Conservation (phyloP, 2,113 vertebrate genomes). For the Ceyx margarethae region DNA sequence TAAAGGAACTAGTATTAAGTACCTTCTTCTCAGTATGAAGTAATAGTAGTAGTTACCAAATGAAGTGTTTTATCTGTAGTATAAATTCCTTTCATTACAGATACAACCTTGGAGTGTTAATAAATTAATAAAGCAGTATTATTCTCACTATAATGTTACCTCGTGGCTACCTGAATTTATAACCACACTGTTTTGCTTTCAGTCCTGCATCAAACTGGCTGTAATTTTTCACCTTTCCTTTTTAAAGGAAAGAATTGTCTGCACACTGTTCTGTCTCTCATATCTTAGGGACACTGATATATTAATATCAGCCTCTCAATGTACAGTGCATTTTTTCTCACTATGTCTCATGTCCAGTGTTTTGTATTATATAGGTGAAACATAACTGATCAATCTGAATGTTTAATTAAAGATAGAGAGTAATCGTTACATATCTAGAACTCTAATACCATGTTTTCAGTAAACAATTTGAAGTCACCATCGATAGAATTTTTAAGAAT, state of each 20-base stretch:
- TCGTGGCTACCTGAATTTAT: background rate
- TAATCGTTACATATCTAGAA: background rate
- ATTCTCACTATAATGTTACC: background rate
- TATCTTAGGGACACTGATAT: background rate
- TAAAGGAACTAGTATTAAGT: background rate
- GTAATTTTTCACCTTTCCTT: background rate
- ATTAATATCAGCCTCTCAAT: background rate
- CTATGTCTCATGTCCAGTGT: background rate
- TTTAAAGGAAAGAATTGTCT: background rate
- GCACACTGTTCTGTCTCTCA: background rate
- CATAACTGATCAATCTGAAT: background rate
- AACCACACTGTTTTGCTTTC: background rate
- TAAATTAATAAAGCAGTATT: background rate
- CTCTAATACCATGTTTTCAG: background rate
- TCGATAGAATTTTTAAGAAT: background rate
- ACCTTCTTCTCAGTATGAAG: background rate
- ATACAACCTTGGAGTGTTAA: background rate
- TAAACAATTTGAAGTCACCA: background rate
- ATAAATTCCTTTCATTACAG: background rate
- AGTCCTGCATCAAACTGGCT: background rate
- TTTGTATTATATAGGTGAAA: background rate
- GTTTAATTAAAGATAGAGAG: background rate
- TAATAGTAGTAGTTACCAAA: background rate
- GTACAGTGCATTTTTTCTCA: background rate
- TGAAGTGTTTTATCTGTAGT: background rate